Conservation (phyloP, 2,888 invertebrate species). For the Heliconius erato region DNA sequence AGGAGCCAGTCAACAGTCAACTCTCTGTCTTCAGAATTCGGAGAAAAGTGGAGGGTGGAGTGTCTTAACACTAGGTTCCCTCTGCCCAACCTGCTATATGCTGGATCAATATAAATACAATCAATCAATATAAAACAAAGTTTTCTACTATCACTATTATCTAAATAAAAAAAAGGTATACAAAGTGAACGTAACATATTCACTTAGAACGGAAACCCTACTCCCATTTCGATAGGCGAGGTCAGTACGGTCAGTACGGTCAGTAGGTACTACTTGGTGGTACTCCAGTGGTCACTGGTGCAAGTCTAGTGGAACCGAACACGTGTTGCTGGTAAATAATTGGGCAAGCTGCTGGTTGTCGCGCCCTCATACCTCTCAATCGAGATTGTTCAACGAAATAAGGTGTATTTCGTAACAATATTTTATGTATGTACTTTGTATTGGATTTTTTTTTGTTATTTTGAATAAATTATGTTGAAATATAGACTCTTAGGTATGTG, state of each 20-base stretch:
- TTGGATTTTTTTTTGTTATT: background rate
- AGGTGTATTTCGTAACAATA: background rate
- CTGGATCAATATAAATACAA: too few species aligned
- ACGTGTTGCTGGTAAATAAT: slow-evolving; percentile 30
- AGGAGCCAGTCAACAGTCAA: too few species aligned
- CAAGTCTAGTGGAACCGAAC: slow-evolving; percentile 2
- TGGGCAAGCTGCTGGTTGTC: background rate
- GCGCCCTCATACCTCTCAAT: background rate
- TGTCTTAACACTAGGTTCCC: too few species aligned
- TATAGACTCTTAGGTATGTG: too few species aligned
- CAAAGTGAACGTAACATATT: background rate
- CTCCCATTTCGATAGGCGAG: background rate
- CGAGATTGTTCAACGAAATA: background rate
- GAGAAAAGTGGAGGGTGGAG: too few species aligned
- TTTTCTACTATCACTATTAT: too few species aligned
- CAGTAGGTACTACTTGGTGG: too few species aligned
- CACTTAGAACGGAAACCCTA: background rate
- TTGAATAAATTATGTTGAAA: background rate
- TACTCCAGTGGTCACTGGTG: background rate
- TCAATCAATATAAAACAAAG: too few species aligned
- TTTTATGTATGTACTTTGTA: background rate
- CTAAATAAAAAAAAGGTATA: too few species aligned
- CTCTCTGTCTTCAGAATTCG: too few species aligned
- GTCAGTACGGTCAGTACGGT: background rate
- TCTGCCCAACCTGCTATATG: too few species aligned